Evolutionary conservation across 1,140 invertebrate species (phyloP).

Genomic region (Gonatopus flavifemur): DNA sequence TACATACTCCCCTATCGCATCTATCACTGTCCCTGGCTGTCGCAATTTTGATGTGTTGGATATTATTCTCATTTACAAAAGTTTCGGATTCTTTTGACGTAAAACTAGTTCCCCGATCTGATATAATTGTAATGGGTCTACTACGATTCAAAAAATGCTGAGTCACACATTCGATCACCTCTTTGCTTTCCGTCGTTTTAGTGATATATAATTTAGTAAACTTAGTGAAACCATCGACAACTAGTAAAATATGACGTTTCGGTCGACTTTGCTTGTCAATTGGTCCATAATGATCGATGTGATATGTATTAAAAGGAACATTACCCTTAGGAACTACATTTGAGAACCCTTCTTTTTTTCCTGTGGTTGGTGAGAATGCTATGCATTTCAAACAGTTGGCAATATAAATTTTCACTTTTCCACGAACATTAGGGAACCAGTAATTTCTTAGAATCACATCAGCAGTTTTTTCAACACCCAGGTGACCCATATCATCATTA

Average conservation of each 20-base stretch:
- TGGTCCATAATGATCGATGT: constrained; percentile 27
- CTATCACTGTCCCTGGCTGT: constrained; percentile 22
- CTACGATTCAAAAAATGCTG: constrained; percentile 1
- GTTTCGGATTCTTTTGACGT: constrained; percentile 6
- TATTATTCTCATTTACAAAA: constrained; percentile 9
- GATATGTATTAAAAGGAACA: constrained; percentile 4
- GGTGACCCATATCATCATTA: too few species aligned
- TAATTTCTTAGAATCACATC: too few species aligned
- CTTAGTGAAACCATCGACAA: constrained; percentile 20
- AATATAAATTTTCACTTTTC: too few species aligned
- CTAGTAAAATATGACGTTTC: constrained; percentile 10
- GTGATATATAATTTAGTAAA: constrained; percentile 11
- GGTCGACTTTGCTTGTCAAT: constrained; percentile 12
- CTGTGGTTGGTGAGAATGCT: too few species aligned
- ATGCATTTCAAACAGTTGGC: too few species aligned
- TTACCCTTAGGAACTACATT: too few species aligned
- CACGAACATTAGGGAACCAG: too few species aligned
- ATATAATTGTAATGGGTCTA: constrained; percentile 6
- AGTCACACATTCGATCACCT: not conserved
- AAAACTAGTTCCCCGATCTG: constrained; percentile 19
- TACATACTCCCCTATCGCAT: constrained; percentile 37
- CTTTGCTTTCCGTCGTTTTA: not conserved
- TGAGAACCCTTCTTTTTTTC: too few species aligned
- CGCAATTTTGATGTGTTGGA: constrained; percentile 19
- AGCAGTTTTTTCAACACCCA: too few species aligned